Base-by-base conservation (phyloP, 2,888 invertebrate species). In the Napeogenes sylphis region DNA sequence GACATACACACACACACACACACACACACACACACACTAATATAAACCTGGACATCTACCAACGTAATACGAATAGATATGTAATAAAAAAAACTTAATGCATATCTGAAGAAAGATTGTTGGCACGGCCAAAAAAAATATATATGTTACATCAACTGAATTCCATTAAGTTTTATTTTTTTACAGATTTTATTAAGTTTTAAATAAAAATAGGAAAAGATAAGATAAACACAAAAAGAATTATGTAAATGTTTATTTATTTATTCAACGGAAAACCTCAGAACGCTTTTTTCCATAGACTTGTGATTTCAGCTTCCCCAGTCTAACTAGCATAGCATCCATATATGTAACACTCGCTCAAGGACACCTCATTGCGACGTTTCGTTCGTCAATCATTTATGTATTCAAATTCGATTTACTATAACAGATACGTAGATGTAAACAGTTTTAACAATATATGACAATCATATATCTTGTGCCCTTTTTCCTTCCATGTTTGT, bases 271-370 rank as follows among this genome's bases (percentile, higher is more conserved):
- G 64, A 66, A 56, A 56, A n/a, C 35, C 6, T 54, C 13, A 53
- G 21, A 46, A 53, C 55, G 10, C 35, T 38, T 63, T 61, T 54
- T 59, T 61, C 54, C 56, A 59, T 14, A 33, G 56, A 66, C 56
- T 55, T 59, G 61, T 58, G 63, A 55, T 67, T 62, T 67, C 46
- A 56, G 61, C 62, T 70, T 67, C 60, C 63, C 70, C 59, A 56
- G 68, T 61, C 70, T 75, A 69, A 70, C 71, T 75, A 74, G 73
- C 70, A 75, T 73, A 71, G 58, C 73, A 81, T 83, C 76, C 75
- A 82, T 83, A 82, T 83, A 83, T 81, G 77, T 79, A 83, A 77
- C 74, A 68, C 62, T 68, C 61, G 62, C 70, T 71, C 82, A 83
- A 84, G 82, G 83, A 78, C 82, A 80, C 73, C 70, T 76, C 73